Conservation (phyloP, 2,888 invertebrate species). For the Phortica magna region DNA sequence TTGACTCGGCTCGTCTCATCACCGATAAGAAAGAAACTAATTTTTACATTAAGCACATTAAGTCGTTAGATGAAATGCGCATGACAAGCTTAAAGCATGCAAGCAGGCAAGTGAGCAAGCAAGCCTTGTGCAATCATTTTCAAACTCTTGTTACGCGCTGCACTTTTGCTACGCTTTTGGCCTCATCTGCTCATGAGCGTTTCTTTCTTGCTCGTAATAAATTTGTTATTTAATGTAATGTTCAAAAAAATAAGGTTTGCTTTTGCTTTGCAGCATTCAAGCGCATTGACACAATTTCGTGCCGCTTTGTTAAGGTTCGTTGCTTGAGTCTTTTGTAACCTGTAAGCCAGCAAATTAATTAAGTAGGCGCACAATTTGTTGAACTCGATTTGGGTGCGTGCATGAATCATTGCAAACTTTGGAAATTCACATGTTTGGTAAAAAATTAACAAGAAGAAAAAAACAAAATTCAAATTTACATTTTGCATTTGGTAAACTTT, state of each 20-base stretch:
- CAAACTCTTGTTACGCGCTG: not conserved
- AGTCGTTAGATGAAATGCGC: constrained; percentile 23
- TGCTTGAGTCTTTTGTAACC: constrained; percentile 9
- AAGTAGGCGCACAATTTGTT: not conserved
- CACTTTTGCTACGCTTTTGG: constrained; percentile 42
- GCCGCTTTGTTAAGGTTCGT: not conserved
- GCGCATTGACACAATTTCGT: not conserved
- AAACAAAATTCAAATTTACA: not conserved
- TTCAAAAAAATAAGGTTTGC: not conserved
- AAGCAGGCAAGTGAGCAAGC: not conserved
- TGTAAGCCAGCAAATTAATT: not conserved
- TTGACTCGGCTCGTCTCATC: constrained; percentile 35
- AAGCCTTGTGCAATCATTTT: constrained; percentile 23
- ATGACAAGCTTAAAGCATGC: not conserved
- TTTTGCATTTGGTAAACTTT: not conserved
- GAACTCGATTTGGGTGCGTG: not conserved
- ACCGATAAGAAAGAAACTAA: constrained; percentile 51
- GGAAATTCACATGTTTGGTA: not conserved
- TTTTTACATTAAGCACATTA: constrained; percentile 69
- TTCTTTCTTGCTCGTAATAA: not conserved
- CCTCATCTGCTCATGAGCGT: not conserved
- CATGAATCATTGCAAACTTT: not conserved
- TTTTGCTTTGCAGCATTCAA: not conserved
- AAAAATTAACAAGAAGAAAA: not conserved
- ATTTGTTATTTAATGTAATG: constrained; percentile 1